These are phyloP conservation scores for Laticauda colubrina DNA, from an alignment of 2,113 vertebrate species.

Conservation along the genomic window DNA sequence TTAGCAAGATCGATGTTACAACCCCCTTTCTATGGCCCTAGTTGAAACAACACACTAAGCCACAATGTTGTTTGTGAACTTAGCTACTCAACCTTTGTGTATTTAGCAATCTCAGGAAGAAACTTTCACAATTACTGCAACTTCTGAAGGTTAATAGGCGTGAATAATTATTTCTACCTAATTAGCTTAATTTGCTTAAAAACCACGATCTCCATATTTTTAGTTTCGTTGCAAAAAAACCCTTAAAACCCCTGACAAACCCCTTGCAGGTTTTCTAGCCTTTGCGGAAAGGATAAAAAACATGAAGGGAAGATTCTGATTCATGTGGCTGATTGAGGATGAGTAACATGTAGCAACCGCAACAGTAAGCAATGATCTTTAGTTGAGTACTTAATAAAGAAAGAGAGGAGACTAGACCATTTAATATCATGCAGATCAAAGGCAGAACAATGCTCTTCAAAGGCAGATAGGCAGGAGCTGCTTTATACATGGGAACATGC, in stretches of 20 bases:
- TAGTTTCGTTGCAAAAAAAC: neutral
- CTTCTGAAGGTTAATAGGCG: neutral
- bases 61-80: neutral
- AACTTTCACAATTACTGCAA: neutral
- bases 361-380: slow-evolving; percentile 30
- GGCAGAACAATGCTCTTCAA: slow-evolving; percentile 47
- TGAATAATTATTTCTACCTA: neutral
- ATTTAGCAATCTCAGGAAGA: neutral
- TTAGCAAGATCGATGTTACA: neutral
- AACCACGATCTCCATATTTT: neutral
- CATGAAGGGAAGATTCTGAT: neutral
- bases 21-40: neutral
- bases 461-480: slow-evolving; percentile 25
- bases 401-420: slow-evolving; percentile 30
- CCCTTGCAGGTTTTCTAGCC: neutral
- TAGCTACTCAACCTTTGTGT: neutral
- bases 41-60: neutral
- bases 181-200: neutral
- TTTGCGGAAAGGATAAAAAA: neutral
- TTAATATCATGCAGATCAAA: slow-evolving; percentile 46
- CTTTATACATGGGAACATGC: slow-evolving; percentile 35
- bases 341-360: neutral
- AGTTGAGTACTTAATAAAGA: slow-evolving; percentile 4
- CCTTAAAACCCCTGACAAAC: neutral
- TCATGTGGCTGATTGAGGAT: slow-evolving; percentile 22